Percentiles rank a stretch among this genome's conserved stretches.
These are phyloP conservation scores for Nothobranchius furzeri DNA, from an alignment of 2,113 vertebrate genomes.

Conservation along the genomic window DNA sequence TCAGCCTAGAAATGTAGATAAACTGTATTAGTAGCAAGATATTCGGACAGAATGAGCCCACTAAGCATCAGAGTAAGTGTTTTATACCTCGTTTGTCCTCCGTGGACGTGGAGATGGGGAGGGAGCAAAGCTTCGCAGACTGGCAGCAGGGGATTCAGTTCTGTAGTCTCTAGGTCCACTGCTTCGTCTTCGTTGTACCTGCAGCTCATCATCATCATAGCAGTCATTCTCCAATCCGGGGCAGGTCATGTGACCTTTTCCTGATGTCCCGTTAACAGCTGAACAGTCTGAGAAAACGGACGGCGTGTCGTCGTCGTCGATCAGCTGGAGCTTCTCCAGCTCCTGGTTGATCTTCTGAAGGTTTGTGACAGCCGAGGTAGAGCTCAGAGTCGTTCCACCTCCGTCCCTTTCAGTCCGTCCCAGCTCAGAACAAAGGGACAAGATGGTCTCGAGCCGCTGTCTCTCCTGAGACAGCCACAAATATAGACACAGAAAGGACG, in stretches of 20 bases:
- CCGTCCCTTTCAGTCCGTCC: constrained; percentile 77
- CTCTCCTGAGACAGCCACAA: constrained; percentile 81
- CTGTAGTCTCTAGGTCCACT: constrained; percentile 64
- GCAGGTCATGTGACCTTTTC: constrained; percentile 58
- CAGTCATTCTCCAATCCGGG: constrained; percentile 73
- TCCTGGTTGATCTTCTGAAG: constrained; percentile 95
- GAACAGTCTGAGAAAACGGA: constrained; percentile 86
- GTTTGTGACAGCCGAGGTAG: constrained; percentile 84
- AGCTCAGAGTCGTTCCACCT: constrained; percentile 20
- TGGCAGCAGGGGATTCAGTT: constrained; percentile 62
- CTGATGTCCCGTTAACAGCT: constrained; percentile 57
- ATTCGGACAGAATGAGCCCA: no score
- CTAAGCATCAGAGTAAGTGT: no score
- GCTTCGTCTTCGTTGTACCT: constrained; percentile 65
- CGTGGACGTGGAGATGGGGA: constrained; percentile 66
- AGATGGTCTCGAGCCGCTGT: constrained; percentile 93
- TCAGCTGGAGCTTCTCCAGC: constrained; percentile 90
- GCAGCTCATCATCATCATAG: constrained; percentile 76
- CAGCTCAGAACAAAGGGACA: constrained; percentile 89
- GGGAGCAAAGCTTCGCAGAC: constrained; percentile 60
- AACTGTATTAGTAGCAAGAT: no score
- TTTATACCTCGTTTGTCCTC: constrained; percentile 70
- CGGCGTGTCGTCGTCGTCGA: constrained; percentile 81
- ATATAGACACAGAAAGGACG: not conserved
- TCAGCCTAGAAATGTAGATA: no score